These are phyloP conservation scores for Drosophila neonasuta DNA, from an alignment of 2,888 invertebrate species.

Conservation along the genomic window DNA sequence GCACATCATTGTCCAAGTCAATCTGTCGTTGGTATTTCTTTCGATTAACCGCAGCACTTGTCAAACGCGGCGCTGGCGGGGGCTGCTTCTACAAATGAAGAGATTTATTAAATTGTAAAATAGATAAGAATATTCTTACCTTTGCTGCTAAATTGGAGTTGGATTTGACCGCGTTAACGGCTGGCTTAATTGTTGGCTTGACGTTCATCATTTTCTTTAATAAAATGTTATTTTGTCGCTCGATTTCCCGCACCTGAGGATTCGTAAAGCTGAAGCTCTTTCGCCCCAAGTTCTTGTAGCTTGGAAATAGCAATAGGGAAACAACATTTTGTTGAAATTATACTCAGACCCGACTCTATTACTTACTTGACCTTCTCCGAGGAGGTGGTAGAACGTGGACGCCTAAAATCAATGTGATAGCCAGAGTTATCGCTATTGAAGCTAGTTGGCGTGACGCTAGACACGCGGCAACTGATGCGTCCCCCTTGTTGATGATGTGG, in stretches of 20 bases:
- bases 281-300: constrained; percentile 68
- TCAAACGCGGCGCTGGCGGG: constrained; percentile 49
- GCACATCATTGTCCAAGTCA: constrained; percentile 84
- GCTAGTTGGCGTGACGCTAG: constrained; percentile 56
- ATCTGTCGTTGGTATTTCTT: constrained; percentile 84
- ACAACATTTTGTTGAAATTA: no score
- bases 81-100: constrained; percentile 25
- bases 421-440: constrained; percentile 39
- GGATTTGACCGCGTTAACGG: constrained; percentile 26
- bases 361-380: constrained; percentile 66
- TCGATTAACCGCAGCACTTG: constrained; percentile 83
- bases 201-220: constrained; percentile 84
- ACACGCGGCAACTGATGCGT: constrained; percentile 23
- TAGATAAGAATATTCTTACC: constrained; percentile 12
- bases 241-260: constrained; percentile 85
- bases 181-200: constrained; percentile 70
- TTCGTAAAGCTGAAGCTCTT: constrained; percentile 84
- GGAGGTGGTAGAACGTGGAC: constrained; percentile 54
- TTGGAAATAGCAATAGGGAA: constrained; percentile 7
- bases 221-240: constrained; percentile 85
- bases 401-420: constrained; percentile 36
- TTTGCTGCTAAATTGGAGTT: constrained; percentile 26
- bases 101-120: no score
- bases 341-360: no score
- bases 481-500: constrained; percentile 12